phyloP scores from a whole-genome alignment of 2,113 vertebrate genomes.

The Myocastor coypus region DNA sequence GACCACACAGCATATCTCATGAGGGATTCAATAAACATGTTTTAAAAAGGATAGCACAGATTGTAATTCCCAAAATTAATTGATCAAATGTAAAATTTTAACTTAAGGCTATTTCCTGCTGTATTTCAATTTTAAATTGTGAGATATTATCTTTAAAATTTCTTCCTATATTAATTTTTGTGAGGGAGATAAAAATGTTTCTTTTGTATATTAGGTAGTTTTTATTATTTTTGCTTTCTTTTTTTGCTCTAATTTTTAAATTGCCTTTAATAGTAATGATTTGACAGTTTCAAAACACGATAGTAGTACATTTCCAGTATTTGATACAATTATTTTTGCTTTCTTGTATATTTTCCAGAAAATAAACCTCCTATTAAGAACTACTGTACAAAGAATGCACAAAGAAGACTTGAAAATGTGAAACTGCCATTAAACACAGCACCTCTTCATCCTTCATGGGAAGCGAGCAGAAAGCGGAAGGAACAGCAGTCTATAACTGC shows the following conservation, averaged over 20 bases:
- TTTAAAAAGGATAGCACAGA: background rate
- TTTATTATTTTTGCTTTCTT: constrained; percentile 56
- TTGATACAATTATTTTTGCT: constrained; percentile 61
- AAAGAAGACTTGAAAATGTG: constrained; percentile 56
- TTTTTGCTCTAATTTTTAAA: too few species aligned
- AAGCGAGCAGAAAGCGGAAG: constrained; percentile 95
- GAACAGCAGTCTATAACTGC: constrained; percentile 94
- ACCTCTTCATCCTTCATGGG: constrained; percentile 97
- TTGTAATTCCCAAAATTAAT: background rate
- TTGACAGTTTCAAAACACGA: too few species aligned
- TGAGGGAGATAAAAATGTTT: constrained; percentile 20
- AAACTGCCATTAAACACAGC: constrained; percentile 84
- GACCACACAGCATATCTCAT: background rate
- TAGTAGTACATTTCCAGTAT: too few species aligned
- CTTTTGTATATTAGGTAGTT: background rate
- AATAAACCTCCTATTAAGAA: constrained; percentile 76
- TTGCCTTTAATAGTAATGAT: too few species aligned
- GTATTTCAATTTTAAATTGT: background rate
- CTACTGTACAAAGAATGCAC: constrained; percentile 70
- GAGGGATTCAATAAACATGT: background rate
- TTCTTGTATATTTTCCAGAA: constrained; percentile 82
- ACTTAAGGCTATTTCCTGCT: background rate
- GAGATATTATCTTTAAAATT: background rate
- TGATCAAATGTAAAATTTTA: background rate
- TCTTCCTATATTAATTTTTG: background rate